phyloP scores from a whole-genome alignment of 2,797 vertebrate genomes.

The Varecia variegata region DNA sequence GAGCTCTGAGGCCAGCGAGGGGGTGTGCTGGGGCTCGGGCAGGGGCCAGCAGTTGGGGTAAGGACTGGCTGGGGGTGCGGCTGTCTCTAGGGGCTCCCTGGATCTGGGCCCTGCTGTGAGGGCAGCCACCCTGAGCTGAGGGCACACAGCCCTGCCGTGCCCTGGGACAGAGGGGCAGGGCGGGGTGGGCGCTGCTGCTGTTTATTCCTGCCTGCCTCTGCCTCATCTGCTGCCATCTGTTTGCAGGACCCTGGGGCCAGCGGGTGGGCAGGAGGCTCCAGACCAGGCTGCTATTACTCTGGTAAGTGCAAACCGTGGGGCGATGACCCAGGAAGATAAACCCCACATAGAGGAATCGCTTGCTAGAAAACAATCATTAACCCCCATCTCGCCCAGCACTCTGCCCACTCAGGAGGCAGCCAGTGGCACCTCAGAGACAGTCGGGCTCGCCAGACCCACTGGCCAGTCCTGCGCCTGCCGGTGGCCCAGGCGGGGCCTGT shows the following conservation, averaged over 20 bases:
- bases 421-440: background rate
- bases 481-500: background rate
- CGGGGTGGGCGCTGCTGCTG: background rate
- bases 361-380: constrained; percentile 72
- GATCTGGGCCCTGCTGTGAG: background rate
- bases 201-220: background rate
- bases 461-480: background rate
- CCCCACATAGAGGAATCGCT: constrained; percentile 25
- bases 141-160: background rate
- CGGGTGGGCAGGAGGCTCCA: background rate
- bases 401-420: background rate
- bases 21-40: background rate
- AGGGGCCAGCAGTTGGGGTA: too few relatives aligned
- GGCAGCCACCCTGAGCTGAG: background rate
- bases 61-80: background rate
- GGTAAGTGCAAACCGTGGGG: constrained; percentile 44
- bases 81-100: background rate
- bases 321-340: constrained; percentile 55
- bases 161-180: background rate
- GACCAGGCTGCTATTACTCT: constrained; percentile 64
- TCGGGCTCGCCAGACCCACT: constrained; percentile 16
- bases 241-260: constrained; percentile 39
- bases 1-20: background rate
- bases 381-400: background rate
- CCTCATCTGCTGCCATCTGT: constrained; percentile 29